Evolutionary conservation across 2,888 invertebrate genomes (phyloP).

Genomic region (Melanargia galathea): DNA sequence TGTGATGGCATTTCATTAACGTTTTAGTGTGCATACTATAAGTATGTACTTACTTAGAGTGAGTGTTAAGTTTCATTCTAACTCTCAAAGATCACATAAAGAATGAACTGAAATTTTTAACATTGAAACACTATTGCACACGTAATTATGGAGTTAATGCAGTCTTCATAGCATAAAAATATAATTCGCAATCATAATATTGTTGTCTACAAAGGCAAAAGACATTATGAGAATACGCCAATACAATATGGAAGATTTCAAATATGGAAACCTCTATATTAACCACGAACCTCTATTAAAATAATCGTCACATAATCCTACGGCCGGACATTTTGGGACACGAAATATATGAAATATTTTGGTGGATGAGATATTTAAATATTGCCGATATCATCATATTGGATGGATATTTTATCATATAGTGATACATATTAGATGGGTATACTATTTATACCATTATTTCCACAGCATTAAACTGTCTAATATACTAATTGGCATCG

Average conservation of each 20-base stretch:
- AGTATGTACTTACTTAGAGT: too few relatives aligned
- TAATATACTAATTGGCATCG: conserved; percentile 42
- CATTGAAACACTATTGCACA: neutral
- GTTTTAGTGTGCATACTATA: neutral
- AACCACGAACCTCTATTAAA: conserved; percentile 1
- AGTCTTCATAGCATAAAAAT: neutral
- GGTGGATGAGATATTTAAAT: conserved; percentile 14
- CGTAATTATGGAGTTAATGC: neutral
- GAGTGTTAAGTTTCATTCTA: too few relatives aligned
- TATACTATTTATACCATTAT: conserved; percentile 8
- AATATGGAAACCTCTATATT: neutral
- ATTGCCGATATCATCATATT: too few relatives aligned
- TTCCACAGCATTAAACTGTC: conserved; percentile 20
- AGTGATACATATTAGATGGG: too few relatives aligned
- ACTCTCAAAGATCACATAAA: too few relatives aligned
- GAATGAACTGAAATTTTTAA: neutral
- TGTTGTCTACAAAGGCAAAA: neutral
- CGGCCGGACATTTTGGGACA: neutral
- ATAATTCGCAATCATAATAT: neutral
- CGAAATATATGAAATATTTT: conserved; percentile 1
- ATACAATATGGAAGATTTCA: neutral
- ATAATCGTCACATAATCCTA: conserved; percentile 4
- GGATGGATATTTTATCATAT: too few relatives aligned
- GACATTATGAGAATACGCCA: neutral
- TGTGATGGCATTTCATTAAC: neutral